Conservation (phyloP, 2,888 invertebrate genomes). For the Nomada ferruginata region DNA sequence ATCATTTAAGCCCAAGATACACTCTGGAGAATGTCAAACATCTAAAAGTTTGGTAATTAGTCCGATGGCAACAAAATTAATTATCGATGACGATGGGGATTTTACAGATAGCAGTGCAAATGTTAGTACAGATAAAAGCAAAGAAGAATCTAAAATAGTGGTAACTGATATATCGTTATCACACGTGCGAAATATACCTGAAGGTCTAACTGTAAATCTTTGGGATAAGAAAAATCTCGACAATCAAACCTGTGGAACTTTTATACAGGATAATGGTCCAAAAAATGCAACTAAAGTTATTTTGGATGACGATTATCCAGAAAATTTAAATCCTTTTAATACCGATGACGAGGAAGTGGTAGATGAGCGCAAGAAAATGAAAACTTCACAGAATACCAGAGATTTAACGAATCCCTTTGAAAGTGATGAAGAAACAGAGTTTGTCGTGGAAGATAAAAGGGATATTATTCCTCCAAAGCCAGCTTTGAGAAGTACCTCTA, state of each 20-base stretch:
- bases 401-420: constrained; percentile 89
- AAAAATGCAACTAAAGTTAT: constrained; percentile 61
- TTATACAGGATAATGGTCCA: constrained; percentile 42
- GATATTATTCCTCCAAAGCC: constrained; percentile 82
- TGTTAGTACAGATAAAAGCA: neutral
- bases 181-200: neutral
- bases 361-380: constrained; percentile 63
- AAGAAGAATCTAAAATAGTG: neutral
- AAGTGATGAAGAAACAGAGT: constrained; percentile 87
- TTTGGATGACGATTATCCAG: constrained; percentile 87
- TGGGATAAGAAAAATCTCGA: constrained; percentile 9
- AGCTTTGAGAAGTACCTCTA: constrained; percentile 72
- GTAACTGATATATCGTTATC: too few relatives aligned
- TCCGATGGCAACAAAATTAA: neutral
- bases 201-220: neutral
- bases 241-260: constrained; percentile 1
- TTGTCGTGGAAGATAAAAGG: constrained; percentile 55
- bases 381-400: constrained; percentile 38
- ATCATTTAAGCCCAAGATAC: neutral
- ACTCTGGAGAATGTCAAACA: neutral
- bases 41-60: neutral
- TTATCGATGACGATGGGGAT: neutral
- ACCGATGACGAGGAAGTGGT: constrained; percentile 89
- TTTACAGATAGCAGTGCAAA: neutral
- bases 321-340: constrained; percentile 93